Evolutionary conservation across 2,113 vertebrate genomes (phyloP).

Genomic region (Gadus chalcogrammus): DNA sequence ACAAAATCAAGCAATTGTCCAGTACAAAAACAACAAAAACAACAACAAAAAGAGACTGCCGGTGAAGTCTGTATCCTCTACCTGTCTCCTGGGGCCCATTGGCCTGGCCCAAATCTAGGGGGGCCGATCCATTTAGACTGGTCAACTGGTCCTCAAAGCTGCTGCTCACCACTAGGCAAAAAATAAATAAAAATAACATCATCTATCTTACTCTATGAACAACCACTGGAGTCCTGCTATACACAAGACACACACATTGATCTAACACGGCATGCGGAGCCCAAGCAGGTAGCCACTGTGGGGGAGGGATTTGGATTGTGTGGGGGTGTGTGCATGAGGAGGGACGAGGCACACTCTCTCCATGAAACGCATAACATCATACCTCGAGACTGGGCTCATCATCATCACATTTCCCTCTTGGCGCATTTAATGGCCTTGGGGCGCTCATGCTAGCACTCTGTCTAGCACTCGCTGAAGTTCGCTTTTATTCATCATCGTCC

Average conservation of each 20-base stretch:
- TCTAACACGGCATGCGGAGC: not conserved
- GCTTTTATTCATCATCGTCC: no score
- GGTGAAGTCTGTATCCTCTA: conserved; percentile 33
- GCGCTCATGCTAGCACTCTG: no score
- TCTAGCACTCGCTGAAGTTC: no score
- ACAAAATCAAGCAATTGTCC: no score
- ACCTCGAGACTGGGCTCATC: no score
- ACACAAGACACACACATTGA: conserved; percentile 11
- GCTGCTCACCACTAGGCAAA: conserved; percentile 73
- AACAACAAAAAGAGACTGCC: not conserved
- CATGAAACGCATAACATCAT: not conserved
- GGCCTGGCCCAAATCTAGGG: conserved; percentile 45
- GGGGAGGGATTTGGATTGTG: not conserved
- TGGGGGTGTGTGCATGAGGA: conserved; percentile 19
- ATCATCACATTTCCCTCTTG: no score
- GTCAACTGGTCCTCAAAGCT: conserved; percentile 79
- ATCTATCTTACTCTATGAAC: conserved; percentile 22
- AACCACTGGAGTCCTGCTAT: conserved; percentile 7
- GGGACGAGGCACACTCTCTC: not conserved
- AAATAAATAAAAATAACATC: conserved; percentile 68
- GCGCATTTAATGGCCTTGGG: no score
- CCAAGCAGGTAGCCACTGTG: conserved; percentile 36
- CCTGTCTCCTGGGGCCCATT: conserved; percentile 50
- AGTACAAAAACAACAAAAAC: no score
- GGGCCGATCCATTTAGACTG: conserved; percentile 58